Evolutionary conservation across 2,113 vertebrate genomes (phyloP).

Genomic region (Lota lota): DNA sequence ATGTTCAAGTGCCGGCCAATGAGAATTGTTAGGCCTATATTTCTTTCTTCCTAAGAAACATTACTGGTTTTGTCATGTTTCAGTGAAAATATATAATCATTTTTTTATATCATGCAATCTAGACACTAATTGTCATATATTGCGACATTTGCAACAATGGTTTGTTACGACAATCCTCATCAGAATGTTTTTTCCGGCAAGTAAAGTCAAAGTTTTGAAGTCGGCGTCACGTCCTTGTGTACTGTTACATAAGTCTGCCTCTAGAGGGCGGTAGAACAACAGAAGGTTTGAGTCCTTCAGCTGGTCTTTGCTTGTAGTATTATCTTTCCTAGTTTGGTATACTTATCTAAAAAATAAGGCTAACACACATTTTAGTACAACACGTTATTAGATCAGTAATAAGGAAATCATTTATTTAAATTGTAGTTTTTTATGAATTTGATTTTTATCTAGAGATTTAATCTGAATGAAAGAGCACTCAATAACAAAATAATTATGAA

Average conservation of each 20-base stretch:
- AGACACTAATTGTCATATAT: neutral
- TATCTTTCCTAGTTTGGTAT: too few relatives aligned
- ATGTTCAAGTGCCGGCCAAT: too few relatives aligned
- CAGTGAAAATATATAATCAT: neutral
- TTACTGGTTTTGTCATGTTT: neutral
- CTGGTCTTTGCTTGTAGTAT: neutral
- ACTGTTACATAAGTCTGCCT: slow-evolving; percentile 4
- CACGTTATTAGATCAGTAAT: too few relatives aligned
- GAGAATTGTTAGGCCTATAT: neutral
- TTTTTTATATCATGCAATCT: neutral
- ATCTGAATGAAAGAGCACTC: neutral
- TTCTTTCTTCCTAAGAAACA: neutral
- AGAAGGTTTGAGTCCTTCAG: neutral
- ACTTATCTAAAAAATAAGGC: too few relatives aligned
- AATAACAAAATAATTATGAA: neutral
- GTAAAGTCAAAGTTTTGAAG: slow-evolving; percentile 27
- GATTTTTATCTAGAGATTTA: neutral
- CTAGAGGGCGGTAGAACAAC: slow-evolving; percentile 48
- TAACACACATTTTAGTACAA: too few relatives aligned
- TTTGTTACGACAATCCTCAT: too few relatives aligned
- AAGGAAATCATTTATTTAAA: too few relatives aligned
- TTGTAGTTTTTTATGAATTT: neutral
- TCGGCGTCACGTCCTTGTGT: neutral
- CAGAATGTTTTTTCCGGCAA: slow-evolving; percentile 2
- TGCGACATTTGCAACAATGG: neutral